Evolutionary conservation across 2,113 vertebrate species (phyloP).

Genomic region (Eretmochelys imbricata): DNA sequence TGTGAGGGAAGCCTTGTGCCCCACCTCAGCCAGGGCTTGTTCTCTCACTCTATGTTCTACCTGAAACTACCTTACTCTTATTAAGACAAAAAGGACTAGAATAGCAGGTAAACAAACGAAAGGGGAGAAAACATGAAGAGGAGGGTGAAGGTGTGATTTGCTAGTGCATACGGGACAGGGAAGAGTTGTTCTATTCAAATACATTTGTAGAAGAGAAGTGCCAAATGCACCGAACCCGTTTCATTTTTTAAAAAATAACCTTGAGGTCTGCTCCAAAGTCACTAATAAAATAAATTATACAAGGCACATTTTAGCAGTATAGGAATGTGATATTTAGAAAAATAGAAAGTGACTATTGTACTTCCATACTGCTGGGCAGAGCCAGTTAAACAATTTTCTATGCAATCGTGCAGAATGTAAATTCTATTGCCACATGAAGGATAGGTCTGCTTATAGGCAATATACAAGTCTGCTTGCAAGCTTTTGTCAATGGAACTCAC

Average conservation of each 20-base stretch:
- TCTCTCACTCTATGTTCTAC: background rate
- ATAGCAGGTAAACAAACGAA: background rate
- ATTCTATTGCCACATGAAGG: background rate
- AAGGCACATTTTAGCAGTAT: background rate
- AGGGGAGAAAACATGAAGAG: background rate
- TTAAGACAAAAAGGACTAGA: background rate
- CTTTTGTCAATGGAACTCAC: background rate
- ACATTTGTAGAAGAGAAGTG: background rate
- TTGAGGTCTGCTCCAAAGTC: too few species aligned
- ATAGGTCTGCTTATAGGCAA: background rate
- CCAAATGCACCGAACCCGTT: background rate
- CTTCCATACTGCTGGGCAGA: background rate
- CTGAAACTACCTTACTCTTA: background rate
- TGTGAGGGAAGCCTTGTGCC: too few species aligned
- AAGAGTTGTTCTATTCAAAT: background rate
- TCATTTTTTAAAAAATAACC: too few species aligned
- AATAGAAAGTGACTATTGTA: background rate
- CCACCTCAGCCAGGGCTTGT: background rate
- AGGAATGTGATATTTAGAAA: background rate
- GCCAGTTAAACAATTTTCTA: background rate
- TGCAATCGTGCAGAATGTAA: background rate
- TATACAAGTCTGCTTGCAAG: background rate
- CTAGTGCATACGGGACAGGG: background rate
- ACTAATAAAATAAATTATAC: background rate
- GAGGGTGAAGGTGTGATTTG: background rate